Percentiles rank a stretch among this genome's conserved stretches.
These are phyloP conservation scores for Himalopsyche tibetana DNA, from an alignment of 2,888 invertebrate genomes.

Conservation along the genomic window DNA sequence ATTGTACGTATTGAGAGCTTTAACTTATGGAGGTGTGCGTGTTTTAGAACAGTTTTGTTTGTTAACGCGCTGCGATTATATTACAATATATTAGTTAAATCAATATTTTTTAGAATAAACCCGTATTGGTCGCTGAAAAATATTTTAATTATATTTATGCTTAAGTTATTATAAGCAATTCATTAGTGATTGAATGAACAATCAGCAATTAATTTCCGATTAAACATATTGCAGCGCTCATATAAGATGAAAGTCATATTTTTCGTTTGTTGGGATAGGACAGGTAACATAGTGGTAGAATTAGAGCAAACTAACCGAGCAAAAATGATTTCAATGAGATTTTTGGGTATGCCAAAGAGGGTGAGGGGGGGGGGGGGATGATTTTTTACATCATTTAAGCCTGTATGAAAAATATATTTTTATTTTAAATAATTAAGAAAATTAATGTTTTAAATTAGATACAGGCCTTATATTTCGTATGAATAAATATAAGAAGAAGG, in stretches of 20 bases:
- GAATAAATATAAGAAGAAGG: too few species aligned
- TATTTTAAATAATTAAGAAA: too few species aligned
- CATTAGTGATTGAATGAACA: too few species aligned
- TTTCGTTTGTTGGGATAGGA: constrained; percentile 61
- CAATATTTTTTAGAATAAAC: too few species aligned
- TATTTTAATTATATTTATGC: too few species aligned
- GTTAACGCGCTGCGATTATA: neutral
- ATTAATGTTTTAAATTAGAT: too few species aligned
- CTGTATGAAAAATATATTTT: constrained; percentile 46
- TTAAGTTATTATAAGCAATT: too few species aligned
- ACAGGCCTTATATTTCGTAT: too few species aligned
- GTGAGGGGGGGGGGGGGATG: neutral
- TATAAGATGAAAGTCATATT: neutral
- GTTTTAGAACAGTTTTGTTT: neutral
- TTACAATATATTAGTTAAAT: too few species aligned
- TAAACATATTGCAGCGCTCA: neutral
- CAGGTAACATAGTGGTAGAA: constrained; percentile 55
- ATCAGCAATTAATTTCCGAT: neutral
- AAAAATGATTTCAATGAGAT: constrained; percentile 47
- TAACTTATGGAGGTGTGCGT: neutral
- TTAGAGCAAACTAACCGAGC: constrained; percentile 53
- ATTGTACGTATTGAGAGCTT: neutral
- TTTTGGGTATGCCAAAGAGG: constrained; percentile 9
- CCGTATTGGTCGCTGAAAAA: too few species aligned
- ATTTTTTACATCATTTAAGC: constrained; percentile 46